These are phyloP conservation scores for Trichopoda pennipes DNA, from an alignment of 2,888 invertebrate species.

Conservation along the genomic window DNA sequence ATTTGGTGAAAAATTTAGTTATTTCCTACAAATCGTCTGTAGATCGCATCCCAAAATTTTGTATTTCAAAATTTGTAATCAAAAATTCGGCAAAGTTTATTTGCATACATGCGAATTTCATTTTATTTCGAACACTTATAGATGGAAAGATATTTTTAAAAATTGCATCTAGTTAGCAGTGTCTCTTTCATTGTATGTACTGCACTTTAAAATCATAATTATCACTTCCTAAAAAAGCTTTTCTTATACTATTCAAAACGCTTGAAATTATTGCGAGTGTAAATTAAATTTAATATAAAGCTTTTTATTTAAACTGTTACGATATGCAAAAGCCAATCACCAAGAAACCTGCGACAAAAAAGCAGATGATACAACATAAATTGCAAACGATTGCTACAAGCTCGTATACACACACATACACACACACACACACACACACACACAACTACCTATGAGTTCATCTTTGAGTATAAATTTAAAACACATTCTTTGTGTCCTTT, in stretches of 20 bases:
- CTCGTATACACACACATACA: not conserved
- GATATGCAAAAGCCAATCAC: constrained; percentile 66
- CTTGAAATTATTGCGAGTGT: constrained; percentile 20
- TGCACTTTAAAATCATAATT: no score
- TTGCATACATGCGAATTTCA: no score
- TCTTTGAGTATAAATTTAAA: not conserved
- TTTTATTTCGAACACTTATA: no score
- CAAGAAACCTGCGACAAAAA: constrained; percentile 28
- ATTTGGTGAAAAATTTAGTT: no score
- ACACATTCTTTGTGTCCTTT: not conserved
- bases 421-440: not conserved
- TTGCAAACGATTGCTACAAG: constrained; percentile 15
- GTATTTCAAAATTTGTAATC: no score
- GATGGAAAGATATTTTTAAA: no score
- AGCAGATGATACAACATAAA: constrained; percentile 40
- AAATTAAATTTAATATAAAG: constrained; percentile 37
- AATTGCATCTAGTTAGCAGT: no score
- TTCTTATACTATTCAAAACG: not conserved
- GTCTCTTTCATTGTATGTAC: no score
- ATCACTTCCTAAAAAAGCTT: no score
- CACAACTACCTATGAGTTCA: not conserved
- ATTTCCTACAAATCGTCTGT: no score
- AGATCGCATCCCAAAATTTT: no score
- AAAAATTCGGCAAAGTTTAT: no score
- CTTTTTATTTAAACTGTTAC: constrained; percentile 52